Evolutionary conservation across 2,113 vertebrate species (phyloP), one percentile per base, ranked within the genome.

Genomic region (Albula glossodonta): DNA sequence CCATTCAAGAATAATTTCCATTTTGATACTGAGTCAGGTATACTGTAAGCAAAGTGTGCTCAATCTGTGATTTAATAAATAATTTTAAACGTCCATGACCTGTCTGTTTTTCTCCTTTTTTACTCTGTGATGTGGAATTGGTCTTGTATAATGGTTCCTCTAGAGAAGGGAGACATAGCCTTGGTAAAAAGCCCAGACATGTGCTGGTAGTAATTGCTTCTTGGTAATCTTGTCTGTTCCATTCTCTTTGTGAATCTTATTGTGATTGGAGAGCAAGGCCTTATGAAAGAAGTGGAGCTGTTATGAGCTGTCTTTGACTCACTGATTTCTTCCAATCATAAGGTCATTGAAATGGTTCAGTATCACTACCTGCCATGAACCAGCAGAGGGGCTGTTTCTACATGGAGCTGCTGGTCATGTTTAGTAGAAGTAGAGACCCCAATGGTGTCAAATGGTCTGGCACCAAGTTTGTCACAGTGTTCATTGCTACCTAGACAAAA

Each of bases 21-120:
- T 85, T 48, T 80, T 57, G 22, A 49, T 79, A 80, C 5, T 85
- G 50, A 10, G 19, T 41, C 51, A 25, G 17, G 74, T 84, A 19
- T 84, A 56, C 53, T 85, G 84, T 85, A n/a, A 78, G 13, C n/a
- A 25, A 51, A 22, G 12, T 66, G 57, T 41, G 0, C n/a, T 80
- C 51, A 79, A 51, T 81, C 49, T 80, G 11, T 70, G 53, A 66
- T 85, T 50, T 63, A 85, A 85, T 85, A 85, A 85, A 85, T 80
- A 17, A 49, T 25, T 80, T 85, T 80, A 63, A 80, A 60, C 13
- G 83, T 52, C 12, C 15, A 31, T 17, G 9, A n/a, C 31, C 41
- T 17, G 12, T 50, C 25, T 85, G 51, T 80, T 19, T n/a, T 49
- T 50, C 7, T 56, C 51, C 48, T 31, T 49, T 5, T 48, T 41